These are phyloP conservation scores for Manis javanica DNA, from an alignment of 2,797 vertebrate species.

Conservation along the genomic window DNA sequence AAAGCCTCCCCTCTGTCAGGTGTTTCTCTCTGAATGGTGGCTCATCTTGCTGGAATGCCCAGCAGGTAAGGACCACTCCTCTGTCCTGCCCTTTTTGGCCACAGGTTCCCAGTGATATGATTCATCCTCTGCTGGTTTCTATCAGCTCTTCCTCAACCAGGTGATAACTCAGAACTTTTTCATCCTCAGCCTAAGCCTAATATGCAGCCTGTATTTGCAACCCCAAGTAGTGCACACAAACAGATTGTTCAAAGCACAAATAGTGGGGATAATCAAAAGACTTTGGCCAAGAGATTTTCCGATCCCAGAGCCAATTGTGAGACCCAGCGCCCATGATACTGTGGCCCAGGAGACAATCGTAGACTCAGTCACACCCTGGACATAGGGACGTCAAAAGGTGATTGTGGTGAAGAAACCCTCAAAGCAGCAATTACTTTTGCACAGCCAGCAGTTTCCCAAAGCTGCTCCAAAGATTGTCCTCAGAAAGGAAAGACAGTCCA, in stretches of 20 bases:
- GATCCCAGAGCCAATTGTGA: not conserved
- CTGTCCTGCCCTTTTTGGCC: not conserved
- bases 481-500: not conserved
- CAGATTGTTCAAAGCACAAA: not conserved
- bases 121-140: not conserved
- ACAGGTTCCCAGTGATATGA: too few relatives aligned
- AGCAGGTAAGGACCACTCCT: not conserved
- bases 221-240: not conserved
- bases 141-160: not conserved
- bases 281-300: not conserved
- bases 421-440: not conserved
- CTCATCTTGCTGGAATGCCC: not conserved
- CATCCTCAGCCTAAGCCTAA: not conserved
- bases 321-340: rapidly evolving
- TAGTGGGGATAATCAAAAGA: not conserved
- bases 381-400: not conserved
- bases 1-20: not conserved
- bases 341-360: not conserved
- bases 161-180: not conserved
- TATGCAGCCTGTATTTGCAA: rapidly evolving
- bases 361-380: not conserved
- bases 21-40: not conserved
- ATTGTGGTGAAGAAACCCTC: not conserved
- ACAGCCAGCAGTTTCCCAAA: not conserved
- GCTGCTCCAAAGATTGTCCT: not conserved